Percentiles rank a stretch among this genome's conserved stretches.
phyloP scores from a whole-genome alignment of 2,797 vertebrate genomes.

The Todus mexicanus region DNA sequence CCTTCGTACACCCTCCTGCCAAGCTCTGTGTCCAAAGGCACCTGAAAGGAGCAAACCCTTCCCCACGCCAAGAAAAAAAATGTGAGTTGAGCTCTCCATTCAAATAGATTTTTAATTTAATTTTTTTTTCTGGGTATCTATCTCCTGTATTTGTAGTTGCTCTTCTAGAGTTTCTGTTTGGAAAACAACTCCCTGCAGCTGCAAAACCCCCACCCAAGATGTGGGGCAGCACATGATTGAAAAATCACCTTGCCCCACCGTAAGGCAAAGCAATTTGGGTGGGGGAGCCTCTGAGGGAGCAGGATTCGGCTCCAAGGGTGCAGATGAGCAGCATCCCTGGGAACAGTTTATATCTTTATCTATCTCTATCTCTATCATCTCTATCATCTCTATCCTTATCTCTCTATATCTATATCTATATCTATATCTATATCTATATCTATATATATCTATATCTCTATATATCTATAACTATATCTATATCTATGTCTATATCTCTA shows the following conservation, averaged over 20 bases:
- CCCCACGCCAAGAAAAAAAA: not conserved
- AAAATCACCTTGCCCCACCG: not conserved
- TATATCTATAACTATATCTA: too few species aligned
- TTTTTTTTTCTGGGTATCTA: not conserved
- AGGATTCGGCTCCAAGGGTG: not conserved
- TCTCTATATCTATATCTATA: too few species aligned
- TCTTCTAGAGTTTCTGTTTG: not conserved
- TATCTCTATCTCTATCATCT: too few species aligned
- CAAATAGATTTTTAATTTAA: accelerated
- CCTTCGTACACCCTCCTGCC: not conserved
- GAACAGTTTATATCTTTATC: too few species aligned
- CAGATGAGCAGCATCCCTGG: not conserved
- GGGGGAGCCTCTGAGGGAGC: not conserved
- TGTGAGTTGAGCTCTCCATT: not conserved
- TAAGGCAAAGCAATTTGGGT: not conserved
- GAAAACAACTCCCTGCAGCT: not conserved
- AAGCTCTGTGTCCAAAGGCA: not conserved
- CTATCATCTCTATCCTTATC: too few species aligned
- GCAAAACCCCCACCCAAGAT: not conserved
- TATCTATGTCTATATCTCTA: too few species aligned
- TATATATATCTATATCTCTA: too few species aligned
- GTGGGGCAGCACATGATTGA: not conserved
- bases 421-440: too few species aligned
- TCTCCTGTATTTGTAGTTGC: not conserved
- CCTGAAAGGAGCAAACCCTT: not conserved